These are phyloP conservation scores for Periophthalmus modestus DNA, from an alignment of 2,113 vertebrate genomes.

Conservation along the genomic window DNA sequence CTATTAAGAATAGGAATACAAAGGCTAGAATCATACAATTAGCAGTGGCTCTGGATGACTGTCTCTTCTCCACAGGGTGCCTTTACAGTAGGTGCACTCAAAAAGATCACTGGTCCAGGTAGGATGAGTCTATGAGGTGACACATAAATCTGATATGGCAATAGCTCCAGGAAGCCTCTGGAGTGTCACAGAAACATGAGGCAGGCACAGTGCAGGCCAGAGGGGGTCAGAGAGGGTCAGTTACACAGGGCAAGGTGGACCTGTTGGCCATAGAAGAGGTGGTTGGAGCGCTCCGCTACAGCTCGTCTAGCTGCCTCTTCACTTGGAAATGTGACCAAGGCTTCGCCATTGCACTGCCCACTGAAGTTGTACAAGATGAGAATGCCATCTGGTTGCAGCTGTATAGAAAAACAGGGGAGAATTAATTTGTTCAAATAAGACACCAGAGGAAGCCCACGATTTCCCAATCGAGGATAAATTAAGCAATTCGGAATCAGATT, in stretches of 20 bases:
- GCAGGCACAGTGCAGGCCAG: conserved; percentile 11
- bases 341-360: conserved; percentile 89
- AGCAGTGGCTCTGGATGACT: neutral
- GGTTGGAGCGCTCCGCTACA: conserved; percentile 81
- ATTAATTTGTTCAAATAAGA: conserved; percentile 7
- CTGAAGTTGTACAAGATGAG: conserved; percentile 87
- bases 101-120: neutral
- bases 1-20: conserved; percentile 11
- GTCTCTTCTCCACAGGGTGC: conserved; percentile 23
- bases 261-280: conserved; percentile 78
- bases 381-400: conserved; percentile 87
- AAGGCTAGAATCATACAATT: conserved; percentile 26
- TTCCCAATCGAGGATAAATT: neutral
- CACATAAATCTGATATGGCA: conserved; percentile 1
- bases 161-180: conserved; percentile 27
- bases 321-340: conserved; percentile 86
- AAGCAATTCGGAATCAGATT: neutral
- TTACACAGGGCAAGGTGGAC: conserved; percentile 81
- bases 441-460: conserved; percentile 51
- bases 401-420: conserved; percentile 1
- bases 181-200: conserved; percentile 25
- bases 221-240: conserved; percentile 46
- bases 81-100: conserved; percentile 22
- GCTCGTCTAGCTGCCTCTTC: conserved; percentile 83
- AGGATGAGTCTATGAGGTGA: neutral